phyloP scores from a whole-genome alignment of 2,888 invertebrate genomes.

The Epistrophe eligans region DNA sequence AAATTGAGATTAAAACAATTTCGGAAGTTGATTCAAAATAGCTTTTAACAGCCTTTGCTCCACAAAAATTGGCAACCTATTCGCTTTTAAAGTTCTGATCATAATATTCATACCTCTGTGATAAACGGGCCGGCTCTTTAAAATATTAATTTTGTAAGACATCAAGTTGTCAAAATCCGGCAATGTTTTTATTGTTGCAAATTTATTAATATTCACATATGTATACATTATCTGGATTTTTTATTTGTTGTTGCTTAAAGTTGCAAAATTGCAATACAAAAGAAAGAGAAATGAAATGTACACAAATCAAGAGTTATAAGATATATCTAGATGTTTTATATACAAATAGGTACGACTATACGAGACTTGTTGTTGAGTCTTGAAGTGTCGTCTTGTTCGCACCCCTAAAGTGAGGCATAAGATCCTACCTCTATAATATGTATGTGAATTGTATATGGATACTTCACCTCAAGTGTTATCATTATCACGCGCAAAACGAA shows the following conservation, averaged over 20 bases:
- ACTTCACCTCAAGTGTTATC: constrained; percentile 48
- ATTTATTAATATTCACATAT: constrained; percentile 39
- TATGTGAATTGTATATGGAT: neutral
- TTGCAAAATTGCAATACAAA: constrained; percentile 34
- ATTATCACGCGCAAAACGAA: constrained; percentile 50
- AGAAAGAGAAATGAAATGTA: constrained; percentile 39
- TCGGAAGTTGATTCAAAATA: too few species aligned
- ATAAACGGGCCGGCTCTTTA: too few species aligned
- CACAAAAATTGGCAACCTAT: too few species aligned
- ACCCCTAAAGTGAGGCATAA: constrained; percentile 37
- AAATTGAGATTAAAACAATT: too few species aligned
- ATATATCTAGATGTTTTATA: neutral
- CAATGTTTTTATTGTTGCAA: constrained; percentile 16
- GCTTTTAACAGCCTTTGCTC: too few species aligned
- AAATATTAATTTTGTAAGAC: neutral
- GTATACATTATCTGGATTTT: constrained; percentile 19
- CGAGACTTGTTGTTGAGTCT: constrained; percentile 42
- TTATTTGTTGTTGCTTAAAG: constrained; percentile 21
- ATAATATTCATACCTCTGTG: too few species aligned
- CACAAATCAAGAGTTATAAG: constrained; percentile 35
- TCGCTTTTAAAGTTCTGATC: too few species aligned
- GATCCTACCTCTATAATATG: neutral
- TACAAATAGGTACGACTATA: neutral
- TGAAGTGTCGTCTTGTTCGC: constrained; percentile 50
- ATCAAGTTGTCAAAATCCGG: neutral